These are phyloP conservation scores for Nephotettix cincticeps DNA, from an alignment of 1,140 invertebrate species.

Conservation along the genomic window DNA sequence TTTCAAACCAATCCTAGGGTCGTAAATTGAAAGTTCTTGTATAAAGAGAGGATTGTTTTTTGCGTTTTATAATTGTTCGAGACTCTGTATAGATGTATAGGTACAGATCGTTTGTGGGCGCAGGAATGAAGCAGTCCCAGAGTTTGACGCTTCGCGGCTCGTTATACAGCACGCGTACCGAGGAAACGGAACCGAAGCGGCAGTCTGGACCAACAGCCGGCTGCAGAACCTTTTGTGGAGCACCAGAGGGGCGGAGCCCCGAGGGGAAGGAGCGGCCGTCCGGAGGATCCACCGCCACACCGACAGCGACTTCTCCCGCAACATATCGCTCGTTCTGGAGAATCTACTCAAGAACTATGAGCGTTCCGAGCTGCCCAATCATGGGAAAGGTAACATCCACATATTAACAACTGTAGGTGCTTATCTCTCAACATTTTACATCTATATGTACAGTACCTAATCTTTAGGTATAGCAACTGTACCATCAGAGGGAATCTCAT, in stretches of 20 bases:
- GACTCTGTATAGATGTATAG: too few relatives aligned
- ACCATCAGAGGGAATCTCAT: too few relatives aligned
- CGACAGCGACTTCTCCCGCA: constrained; percentile 43
- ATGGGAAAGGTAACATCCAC: constrained; percentile 81
- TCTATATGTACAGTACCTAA: too few relatives aligned
- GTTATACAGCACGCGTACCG: constrained; percentile 13
- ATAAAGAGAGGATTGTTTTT: too few relatives aligned
- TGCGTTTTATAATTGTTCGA: too few relatives aligned
- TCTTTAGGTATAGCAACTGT: too few relatives aligned
- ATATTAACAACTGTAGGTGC: too few relatives aligned
- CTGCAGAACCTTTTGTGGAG: background rate
- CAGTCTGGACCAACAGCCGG: constrained; percentile 8
- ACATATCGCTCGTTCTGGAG: constrained; percentile 80
- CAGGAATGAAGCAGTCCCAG: background rate
- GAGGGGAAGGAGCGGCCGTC: background rate
- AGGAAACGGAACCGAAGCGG: background rate
- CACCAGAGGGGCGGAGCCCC: background rate
- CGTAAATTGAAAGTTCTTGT: too few relatives aligned
- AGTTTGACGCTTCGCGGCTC: background rate
- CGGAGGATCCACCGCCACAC: background rate
- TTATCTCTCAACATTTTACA: too few relatives aligned
- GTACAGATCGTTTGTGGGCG: too few relatives aligned
- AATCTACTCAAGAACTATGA: constrained; percentile 88
- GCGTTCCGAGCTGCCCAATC: constrained; percentile 82
- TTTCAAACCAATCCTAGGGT: too few relatives aligned